Evolutionary conservation across 2,888 invertebrate species (phyloP).

Genomic region (Beris morrisii): DNA sequence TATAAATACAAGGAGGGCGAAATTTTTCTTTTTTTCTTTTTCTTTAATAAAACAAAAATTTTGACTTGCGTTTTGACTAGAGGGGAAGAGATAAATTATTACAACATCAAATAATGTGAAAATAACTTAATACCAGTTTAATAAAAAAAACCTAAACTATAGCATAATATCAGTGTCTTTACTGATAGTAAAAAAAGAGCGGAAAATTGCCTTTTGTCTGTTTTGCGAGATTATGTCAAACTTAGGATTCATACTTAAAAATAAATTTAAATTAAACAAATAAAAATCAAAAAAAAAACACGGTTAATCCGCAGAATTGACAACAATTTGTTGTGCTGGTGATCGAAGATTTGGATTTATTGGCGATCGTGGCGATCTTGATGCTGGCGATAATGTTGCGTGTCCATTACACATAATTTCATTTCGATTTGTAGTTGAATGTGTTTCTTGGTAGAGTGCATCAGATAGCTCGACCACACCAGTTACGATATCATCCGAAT

Average conservation of each 20-base stretch:
- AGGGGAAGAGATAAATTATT: slow-evolving; percentile 27
- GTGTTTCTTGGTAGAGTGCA: too few species aligned
- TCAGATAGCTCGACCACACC: neutral
- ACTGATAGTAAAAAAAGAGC: too few species aligned
- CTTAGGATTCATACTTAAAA: too few species aligned
- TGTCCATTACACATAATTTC: slow-evolving; percentile 21
- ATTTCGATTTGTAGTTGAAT: neutral
- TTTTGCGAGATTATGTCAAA: too few species aligned
- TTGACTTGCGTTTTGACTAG: slow-evolving; percentile 29
- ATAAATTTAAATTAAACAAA: too few species aligned
- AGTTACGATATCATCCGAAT: slow-evolving; percentile 33
- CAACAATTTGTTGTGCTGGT: slow-evolving; percentile 19
- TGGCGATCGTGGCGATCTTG: slow-evolving; percentile 1
- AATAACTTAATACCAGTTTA: neutral
- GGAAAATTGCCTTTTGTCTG: too few species aligned
- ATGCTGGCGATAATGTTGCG: slow-evolving; percentile 3
- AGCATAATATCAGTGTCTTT: too few species aligned
- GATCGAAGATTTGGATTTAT: neutral
- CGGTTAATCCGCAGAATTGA: slow-evolving; percentile 23
- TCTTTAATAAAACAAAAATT: slow-evolving; percentile 12
- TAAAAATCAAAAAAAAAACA: too few species aligned
- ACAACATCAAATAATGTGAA: slow-evolving; percentile 21
- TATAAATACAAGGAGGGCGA: neutral
- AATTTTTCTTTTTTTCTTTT: neutral
- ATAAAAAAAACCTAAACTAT: too few species aligned